These are phyloP conservation scores for Drosophila orosa DNA, from an alignment of 1,140 invertebrate species.

Conservation along the genomic window DNA sequence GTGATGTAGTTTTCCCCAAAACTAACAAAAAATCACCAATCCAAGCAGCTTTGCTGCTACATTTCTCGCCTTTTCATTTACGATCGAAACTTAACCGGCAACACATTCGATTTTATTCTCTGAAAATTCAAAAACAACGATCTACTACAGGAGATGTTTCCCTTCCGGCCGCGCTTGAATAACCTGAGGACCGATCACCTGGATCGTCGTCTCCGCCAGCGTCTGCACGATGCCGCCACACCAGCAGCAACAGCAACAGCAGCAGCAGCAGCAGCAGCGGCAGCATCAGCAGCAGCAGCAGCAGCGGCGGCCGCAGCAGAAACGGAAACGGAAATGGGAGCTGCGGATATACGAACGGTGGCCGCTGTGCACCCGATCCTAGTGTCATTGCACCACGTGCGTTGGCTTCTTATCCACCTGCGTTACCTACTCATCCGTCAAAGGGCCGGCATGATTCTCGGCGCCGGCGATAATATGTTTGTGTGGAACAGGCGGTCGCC, in stretches of 20 bases:
- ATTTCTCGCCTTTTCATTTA: background rate
- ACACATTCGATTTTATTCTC: background rate
- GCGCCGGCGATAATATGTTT: slow-evolving; percentile 50
- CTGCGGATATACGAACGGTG: background rate
- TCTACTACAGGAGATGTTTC: background rate
- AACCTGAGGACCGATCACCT: background rate
- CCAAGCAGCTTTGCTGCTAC: background rate
- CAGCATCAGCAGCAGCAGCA: background rate
- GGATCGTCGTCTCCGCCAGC: slow-evolving; percentile 1
- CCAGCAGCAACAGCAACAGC: background rate
- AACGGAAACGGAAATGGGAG: background rate
- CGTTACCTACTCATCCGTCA: slow-evolving; percentile 38
- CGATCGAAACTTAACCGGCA: background rate
- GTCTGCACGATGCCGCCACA: background rate
- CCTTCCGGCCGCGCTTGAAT: slow-evolving; percentile 18
- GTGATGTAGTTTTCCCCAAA: too few species aligned
- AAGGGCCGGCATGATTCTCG: slow-evolving; percentile 42
- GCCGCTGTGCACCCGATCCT: background rate
- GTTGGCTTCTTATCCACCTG: slow-evolving; percentile 38
- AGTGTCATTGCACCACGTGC: background rate
- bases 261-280: background rate
- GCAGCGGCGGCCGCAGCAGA: background rate
- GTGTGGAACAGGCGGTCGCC: slow-evolving; percentile 47
- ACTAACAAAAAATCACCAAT: too few species aligned
- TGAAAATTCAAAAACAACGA: background rate